Conservation (phyloP, 2,113 vertebrate species). For the Sander vitreus region DNA sequence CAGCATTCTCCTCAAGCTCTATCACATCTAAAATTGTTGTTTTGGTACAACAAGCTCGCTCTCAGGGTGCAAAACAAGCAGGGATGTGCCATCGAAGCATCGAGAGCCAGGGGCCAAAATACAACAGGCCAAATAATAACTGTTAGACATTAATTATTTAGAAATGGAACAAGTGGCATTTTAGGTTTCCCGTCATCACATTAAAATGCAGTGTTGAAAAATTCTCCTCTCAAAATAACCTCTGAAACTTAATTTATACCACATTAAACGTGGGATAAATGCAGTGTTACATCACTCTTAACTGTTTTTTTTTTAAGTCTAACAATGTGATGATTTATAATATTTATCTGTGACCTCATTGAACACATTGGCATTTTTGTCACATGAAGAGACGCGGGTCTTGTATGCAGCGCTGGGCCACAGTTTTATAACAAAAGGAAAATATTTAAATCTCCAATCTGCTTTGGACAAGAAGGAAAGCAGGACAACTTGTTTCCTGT, state of each 20-base stretch:
- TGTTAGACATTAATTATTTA: constrained; percentile 62
- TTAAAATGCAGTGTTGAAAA: constrained; percentile 33
- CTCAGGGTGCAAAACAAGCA: constrained; percentile 27
- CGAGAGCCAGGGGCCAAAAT: constrained; percentile 40
- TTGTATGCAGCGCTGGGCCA: not conserved
- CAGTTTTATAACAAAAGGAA: constrained; percentile 11
- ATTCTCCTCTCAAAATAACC: constrained; percentile 2
- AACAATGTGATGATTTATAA: constrained; percentile 12
- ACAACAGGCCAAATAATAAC: constrained; percentile 59
- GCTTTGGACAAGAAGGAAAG: constrained; percentile 3
- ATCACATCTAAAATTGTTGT: constrained; percentile 19
- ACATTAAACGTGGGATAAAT: constrained; percentile 18
- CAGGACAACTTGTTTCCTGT: constrained; percentile 25
- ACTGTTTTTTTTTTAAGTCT: constrained; percentile 8
- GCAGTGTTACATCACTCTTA: not conserved
- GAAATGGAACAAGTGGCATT: constrained; percentile 40
- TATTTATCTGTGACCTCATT: constrained; percentile 18
- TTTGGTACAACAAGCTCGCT: constrained; percentile 21
- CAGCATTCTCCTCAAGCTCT: not conserved
- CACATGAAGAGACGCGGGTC: not conserved
- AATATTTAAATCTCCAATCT: not conserved
- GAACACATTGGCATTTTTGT: not conserved
- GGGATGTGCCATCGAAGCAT: constrained; percentile 9
- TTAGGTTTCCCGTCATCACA: constrained; percentile 40
- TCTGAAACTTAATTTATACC: constrained; percentile 36